Base-by-base conservation (phyloP, 2,797 vertebrate species). In the Pseudopleuronectes americanus region DNA sequence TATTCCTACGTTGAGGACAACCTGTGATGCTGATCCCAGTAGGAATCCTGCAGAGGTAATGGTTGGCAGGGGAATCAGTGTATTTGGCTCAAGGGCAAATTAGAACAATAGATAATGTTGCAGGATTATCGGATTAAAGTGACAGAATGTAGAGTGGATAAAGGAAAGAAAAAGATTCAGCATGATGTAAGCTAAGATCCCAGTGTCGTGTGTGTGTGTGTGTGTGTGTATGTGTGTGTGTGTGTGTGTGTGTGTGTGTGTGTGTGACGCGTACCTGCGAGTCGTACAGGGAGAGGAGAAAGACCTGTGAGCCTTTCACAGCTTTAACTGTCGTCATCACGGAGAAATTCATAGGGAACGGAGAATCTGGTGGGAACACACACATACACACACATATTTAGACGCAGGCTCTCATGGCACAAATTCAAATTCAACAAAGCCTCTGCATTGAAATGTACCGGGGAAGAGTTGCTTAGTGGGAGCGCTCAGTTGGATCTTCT, bases 271-370 rank as follows among this genome's bases (percentile, higher is more conserved):
- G 0, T 84, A 93, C 92, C 96, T 96, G 84, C 76, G 95, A 90
- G 75, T 97, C 96, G 65, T 98, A 99, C 69, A 99, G 57, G 22
- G 97, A 98, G 64, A 99, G 90, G 67, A 99, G 95, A 71, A 99
- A 99, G 64, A 96, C 96, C 90, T 99, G 97, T 19, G 96, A 96
- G 64, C 95, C 96, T 57, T 96, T 97, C 51, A 93, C 93, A 33
- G 97, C 95, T 84, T 96, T 96, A 31, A 98, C 92, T 68, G 97
- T 98, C 64, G 96, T 95, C 92, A 98, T 90, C 92, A 99, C 90
- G 14, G 97, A 98, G 93, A 99, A 99, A 69, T 99, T 94, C 85
- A 81, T 91, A 6, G 97, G 97, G 83, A 99, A 98, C 28, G 52
- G 68, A 0, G 92, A 95, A 85, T 92, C 97, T 99, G 74, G 41